phyloP scores from a whole-genome alignment of 2,113 vertebrate genomes.

The Rhizomys pruinosus region DNA sequence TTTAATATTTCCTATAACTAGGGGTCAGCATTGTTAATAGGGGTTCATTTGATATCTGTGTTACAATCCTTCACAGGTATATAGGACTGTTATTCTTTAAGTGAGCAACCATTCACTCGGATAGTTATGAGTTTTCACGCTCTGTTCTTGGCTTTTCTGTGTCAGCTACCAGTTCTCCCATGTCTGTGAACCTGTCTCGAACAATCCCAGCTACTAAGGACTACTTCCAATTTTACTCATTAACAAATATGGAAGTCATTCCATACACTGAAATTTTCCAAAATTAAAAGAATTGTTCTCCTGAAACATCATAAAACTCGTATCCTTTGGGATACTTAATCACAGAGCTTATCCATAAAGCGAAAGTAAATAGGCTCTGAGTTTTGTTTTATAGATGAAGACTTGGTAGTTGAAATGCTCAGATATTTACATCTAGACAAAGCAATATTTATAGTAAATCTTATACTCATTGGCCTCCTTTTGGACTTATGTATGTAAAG shows the following conservation, averaged over 20 bases:
- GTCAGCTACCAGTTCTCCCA: neutral
- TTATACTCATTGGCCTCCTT: neutral
- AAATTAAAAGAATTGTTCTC: neutral
- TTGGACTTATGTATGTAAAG: neutral
- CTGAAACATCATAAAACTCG: neutral
- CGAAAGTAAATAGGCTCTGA: neutral
- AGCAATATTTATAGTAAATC: neutral
- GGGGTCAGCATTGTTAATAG: neutral
- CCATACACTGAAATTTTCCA: neutral
- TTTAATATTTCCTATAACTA: slow-evolving; percentile 32
- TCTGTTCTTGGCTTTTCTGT: neutral
- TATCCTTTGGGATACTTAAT: neutral
- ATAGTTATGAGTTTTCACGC: neutral
- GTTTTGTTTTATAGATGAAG: neutral
- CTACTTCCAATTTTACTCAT: neutral
- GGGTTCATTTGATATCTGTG: neutral
- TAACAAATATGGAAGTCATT: neutral
- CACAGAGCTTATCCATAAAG: neutral
- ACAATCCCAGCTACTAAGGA: neutral
- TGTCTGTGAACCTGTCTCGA: neutral
- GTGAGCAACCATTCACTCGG: neutral
- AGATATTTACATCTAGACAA: neutral
- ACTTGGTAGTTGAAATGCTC: neutral
- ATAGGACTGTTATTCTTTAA: neutral
- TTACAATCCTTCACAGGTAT: neutral